Evolutionary conservation across 2,888 invertebrate genomes (phyloP), one percentile per base, ranked within the genome.

Genomic region (Caradrina kadenii): DNA sequence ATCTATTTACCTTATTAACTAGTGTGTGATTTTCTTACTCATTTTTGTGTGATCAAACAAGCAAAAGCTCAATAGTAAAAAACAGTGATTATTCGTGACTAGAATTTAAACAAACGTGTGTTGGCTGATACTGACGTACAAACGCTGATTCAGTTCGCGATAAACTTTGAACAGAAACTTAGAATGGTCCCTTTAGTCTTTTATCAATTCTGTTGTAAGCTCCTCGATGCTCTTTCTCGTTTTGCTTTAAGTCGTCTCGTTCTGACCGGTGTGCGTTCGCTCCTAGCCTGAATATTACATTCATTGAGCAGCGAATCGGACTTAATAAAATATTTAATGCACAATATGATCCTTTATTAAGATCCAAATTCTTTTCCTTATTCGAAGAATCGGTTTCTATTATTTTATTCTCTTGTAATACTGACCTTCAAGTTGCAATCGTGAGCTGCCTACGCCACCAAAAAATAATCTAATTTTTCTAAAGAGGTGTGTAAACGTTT

Each of bases 231-330:
- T 86, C 80, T 83, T 82, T 81, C 81, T 83, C 83, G 79, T 83
- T 87, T 87, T 76, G 73, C 73, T 82, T 75, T 78, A 80, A 80
- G 81, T 75, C 67, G 83, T 87, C 82, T 88, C 87, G 66, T 85
- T 86, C 84, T 84, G 72, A 79, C 80, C 73, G 63, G 79, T 77
- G 65, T 67, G 77, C 76, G 77, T 78, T 69, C 74, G 75, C 77
- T 85, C 79, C 81, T 85, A 82, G 70, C 80, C 83, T 89, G 85
- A 89, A 90, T 88, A 88, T 86, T 88, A 87, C 81, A 90, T 90
- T 88, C 79, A 90, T 87, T 89, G 85, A 89, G 84, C 80, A 84
- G 85, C 81, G 79, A 83, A 86, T 87, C 80, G 71, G 76, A 79
- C 79, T 84, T 80, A 76, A 88, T 88, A 84, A 82, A 84, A 84